Conservation (phyloP, 2,113 vertebrate genomes). For the Morone chrysops region DNA sequence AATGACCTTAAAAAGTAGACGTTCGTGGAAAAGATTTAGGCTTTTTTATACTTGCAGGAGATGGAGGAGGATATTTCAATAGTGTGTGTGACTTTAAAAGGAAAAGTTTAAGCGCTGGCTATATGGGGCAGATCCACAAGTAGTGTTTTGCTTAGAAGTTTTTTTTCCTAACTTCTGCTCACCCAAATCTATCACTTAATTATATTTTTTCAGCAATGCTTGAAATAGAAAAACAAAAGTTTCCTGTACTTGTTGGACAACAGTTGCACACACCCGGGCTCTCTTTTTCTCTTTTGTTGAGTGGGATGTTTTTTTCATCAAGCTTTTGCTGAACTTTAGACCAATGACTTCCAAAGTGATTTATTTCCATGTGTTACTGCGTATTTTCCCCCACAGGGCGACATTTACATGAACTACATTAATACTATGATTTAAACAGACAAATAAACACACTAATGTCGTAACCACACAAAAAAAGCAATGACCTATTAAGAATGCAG, state of each 20-base stretch:
- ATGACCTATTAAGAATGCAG: neutral
- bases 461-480: slow-evolving; percentile 4
- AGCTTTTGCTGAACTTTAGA: neutral
- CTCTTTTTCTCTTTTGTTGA: neutral
- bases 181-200: slow-evolving; percentile 27
- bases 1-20: slow-evolving; percentile 25
- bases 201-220: slow-evolving; percentile 1
- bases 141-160: neutral
- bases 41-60: neutral
- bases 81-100: slow-evolving; percentile 3
- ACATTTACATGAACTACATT: slow-evolving; percentile 27
- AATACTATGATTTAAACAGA: slow-evolving; percentile 6
- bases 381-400: slow-evolving; percentile 8
- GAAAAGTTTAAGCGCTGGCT: slow-evolving; percentile 22
- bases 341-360: neutral
- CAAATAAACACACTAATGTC: neutral
- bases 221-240: neutral
- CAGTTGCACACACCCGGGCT: neutral
- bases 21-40: neutral
- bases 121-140: slow-evolving; percentile 19
- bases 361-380: neutral
- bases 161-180: neutral
- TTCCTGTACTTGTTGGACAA: slow-evolving; percentile 2
- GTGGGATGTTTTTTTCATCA: neutral
- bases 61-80: slow-evolving; percentile 20